These are phyloP conservation scores for Synergus laeviventris DNA, from an alignment of 2,888 invertebrate species.

Conservation along the genomic window DNA sequence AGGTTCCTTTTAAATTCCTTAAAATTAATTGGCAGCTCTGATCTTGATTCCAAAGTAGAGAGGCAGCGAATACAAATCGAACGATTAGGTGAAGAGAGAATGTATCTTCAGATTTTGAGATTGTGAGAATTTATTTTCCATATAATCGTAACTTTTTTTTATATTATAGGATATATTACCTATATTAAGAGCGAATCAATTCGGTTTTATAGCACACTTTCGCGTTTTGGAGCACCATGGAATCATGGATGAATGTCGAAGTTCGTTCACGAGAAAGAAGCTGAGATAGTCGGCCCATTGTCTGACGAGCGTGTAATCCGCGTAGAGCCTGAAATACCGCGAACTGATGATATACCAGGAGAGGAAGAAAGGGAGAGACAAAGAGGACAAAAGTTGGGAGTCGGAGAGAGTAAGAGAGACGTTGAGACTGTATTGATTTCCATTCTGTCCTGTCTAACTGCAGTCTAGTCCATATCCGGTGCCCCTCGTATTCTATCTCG, in stretches of 20 bases:
- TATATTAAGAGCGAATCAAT: too few species aligned
- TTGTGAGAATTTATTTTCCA: too few species aligned
- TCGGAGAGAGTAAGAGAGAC: constrained; percentile 46
- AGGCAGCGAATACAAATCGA: too few species aligned
- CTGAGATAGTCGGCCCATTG: not conserved
- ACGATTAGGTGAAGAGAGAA: too few species aligned
- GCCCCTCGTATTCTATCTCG: constrained; percentile 45
- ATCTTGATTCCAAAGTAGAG: too few species aligned
- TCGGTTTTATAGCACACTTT: too few species aligned
- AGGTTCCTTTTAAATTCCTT: too few species aligned
- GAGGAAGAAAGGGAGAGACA: constrained; percentile 22
- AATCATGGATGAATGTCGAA: not conserved
- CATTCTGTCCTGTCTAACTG: constrained; percentile 64
- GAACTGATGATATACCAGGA: constrained; percentile 14
- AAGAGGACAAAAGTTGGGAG: constrained; percentile 51
- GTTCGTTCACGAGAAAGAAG: not conserved
- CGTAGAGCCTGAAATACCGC: constrained; percentile 10
- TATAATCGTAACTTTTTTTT: too few species aligned
- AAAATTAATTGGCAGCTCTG: too few species aligned
- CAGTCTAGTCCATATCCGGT: constrained; percentile 63
- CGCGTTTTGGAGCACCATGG: not conserved
- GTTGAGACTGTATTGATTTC: constrained; percentile 62
- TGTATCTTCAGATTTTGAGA: too few species aligned
- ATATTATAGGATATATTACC: too few species aligned
- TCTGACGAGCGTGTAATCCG: constrained; percentile 17